A percentile compares a stretch with the other conserved stretches of the same genome.
Conservation (phyloP, 2,888 invertebrate species). For the Vanessa cardui region DNA sequence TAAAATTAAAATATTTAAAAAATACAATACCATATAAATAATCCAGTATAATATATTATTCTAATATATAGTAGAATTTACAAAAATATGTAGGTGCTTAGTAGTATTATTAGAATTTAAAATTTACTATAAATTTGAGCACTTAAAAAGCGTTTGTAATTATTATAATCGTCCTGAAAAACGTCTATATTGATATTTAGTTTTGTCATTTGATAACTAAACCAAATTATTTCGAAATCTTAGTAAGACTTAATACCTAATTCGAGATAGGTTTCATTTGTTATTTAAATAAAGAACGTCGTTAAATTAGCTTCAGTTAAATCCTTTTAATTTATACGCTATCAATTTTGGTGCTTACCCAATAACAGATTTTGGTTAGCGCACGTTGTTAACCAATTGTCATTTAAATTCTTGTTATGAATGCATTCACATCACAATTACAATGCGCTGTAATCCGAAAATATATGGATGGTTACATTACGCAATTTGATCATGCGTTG, state of each 20-base stretch:
- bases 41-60: neutral
- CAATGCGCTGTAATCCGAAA: constrained; percentile 47
- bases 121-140: too few relatives aligned
- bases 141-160: too few relatives aligned
- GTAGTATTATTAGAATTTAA: too few relatives aligned
- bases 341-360: constrained; percentile 27
- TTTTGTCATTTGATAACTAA: too few relatives aligned
- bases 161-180: too few relatives aligned
- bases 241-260: neutral
- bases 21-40: too few relatives aligned
- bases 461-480: constrained; percentile 58
- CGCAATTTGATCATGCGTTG: constrained; percentile 71
- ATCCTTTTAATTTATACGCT: constrained; percentile 28
- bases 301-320: constrained; percentile 24
- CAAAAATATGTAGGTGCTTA: too few relatives aligned
- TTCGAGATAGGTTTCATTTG: neutral
- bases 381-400: constrained; percentile 50
- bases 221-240: too few relatives aligned
- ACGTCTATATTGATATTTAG: too few relatives aligned
- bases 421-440: constrained; percentile 56
- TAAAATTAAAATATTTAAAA: too few relatives aligned
- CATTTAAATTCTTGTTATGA: constrained; percentile 47
- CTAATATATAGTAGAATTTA: too few relatives aligned
- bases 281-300: constrained; percentile 11
- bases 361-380: constrained; percentile 31